Evolutionary conservation across 2,797 vertebrate species (phyloP).

Genomic region (Choloepus didactylus): DNA sequence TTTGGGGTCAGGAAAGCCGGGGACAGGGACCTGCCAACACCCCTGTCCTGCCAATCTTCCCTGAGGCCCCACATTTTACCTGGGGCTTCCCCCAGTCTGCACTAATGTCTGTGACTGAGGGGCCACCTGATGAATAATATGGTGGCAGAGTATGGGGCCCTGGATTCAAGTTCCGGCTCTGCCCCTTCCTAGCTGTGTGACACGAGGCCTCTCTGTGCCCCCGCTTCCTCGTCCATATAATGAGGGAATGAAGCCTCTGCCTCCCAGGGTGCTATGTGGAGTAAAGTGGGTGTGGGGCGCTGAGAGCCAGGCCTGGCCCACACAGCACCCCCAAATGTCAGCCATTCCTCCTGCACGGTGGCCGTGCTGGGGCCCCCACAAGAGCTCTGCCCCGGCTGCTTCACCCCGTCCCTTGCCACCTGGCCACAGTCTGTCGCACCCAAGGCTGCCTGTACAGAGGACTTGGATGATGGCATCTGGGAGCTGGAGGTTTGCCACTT

Average conservation of each 20-base stretch:
- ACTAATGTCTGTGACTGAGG: accelerated
- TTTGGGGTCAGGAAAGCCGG: not conserved
- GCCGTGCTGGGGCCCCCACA: not conserved
- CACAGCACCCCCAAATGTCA: too few species aligned
- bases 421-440: not conserved
- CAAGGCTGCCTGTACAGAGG: accelerated
- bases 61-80: not conserved
- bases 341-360: too few species aligned
- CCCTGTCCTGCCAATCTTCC: not conserved
- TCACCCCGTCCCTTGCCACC: not conserved
- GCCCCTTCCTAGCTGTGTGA: not conserved
- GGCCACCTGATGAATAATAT: not conserved
- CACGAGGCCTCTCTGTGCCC: not conserved
- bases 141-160: not conserved
- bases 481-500: too few species aligned
- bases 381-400: too few species aligned
- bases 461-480: not conserved
- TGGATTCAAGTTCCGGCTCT: not conserved
- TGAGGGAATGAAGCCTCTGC: too few species aligned
- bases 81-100: not conserved
- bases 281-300: not conserved
- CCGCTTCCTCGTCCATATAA: not conserved
- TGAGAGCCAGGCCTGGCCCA: too few species aligned
- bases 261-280: not conserved
- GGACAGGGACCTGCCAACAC: too few species aligned